Conservation (phyloP, 2,113 vertebrate species). For the Accipiter cooperii region DNA sequence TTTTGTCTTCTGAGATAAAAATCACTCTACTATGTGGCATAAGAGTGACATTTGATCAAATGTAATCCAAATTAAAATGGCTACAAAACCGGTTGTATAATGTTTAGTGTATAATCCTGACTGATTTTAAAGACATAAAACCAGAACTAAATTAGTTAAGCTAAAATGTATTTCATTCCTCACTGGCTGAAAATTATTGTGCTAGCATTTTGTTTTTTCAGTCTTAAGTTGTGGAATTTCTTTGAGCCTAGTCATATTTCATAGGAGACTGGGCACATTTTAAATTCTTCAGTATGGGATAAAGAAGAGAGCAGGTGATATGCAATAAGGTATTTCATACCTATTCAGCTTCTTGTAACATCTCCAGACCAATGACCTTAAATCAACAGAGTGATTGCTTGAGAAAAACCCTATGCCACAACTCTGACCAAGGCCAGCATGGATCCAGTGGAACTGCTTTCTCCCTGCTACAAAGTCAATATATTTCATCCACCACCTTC, state of each 20-base stretch:
- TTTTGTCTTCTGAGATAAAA: neutral
- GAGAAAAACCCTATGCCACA: neutral
- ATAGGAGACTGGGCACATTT: neutral
- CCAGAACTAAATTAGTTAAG: neutral
- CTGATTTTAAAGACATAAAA: neutral
- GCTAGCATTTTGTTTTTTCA: neutral
- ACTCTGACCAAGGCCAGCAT: neutral
- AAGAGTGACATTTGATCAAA: neutral
- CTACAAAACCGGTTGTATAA: rapidly evolving
- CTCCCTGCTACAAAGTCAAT: constrained; percentile 8
- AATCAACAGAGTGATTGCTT: neutral
- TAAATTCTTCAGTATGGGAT: neutral
- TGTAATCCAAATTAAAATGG: neutral
- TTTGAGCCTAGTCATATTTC: neutral
- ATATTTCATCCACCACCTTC: neutral
- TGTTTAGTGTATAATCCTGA: neutral
- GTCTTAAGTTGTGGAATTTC: neutral
- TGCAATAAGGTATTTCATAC: neutral
- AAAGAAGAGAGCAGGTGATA: neutral
- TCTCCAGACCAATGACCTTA: constrained; percentile 4
- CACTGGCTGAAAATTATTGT: neutral
- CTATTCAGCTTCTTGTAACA: neutral
- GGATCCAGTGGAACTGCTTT: neutral
- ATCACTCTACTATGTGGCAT: neutral
- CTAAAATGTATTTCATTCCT: neutral